Conservation (phyloP, 2,888 invertebrate genomes). For the Zhengitettix transpicula region DNA sequence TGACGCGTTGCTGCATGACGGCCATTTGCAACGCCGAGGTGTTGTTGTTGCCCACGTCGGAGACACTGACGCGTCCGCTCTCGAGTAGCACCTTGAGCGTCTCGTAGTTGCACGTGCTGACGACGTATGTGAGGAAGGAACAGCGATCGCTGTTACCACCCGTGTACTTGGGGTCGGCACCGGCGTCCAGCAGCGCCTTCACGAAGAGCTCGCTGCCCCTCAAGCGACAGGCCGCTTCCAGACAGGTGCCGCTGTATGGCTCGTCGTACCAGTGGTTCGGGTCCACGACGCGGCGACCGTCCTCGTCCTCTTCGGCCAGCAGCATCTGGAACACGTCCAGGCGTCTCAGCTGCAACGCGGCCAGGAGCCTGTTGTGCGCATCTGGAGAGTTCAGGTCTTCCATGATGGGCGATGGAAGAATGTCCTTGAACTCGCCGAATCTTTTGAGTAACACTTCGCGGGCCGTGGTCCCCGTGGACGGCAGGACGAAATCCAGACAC, state of each 20-base stretch:
- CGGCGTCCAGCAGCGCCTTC: neutral
- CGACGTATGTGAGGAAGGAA: neutral
- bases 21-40: neutral
- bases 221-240: slow-evolving; percentile 38
- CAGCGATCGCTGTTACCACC: neutral
- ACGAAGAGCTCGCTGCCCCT: slow-evolving; percentile 35
- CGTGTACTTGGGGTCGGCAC: slow-evolving; percentile 1
- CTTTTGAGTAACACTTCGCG: neutral
- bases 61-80: neutral
- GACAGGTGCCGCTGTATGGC: slow-evolving; percentile 40
- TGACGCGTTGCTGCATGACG: neutral
- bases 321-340: slow-evolving; percentile 30
- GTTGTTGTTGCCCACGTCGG: neutral
- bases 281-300: slow-evolving; percentile 21
- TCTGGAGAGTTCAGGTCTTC: slow-evolving; percentile 1
- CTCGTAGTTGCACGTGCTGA: neutral
- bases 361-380: slow-evolving; percentile 28
- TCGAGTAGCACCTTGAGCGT: slow-evolving; percentile 21
- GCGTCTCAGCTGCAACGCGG: slow-evolving; percentile 35
- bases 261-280: slow-evolving; percentile 36
- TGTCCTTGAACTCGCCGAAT: neutral
- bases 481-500: neutral
- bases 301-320: neutral
- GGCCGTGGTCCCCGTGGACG: neutral
- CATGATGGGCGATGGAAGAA: neutral